Conservation (phyloP, 2,113 vertebrate species). For the Aldabrachelys gigantea region DNA sequence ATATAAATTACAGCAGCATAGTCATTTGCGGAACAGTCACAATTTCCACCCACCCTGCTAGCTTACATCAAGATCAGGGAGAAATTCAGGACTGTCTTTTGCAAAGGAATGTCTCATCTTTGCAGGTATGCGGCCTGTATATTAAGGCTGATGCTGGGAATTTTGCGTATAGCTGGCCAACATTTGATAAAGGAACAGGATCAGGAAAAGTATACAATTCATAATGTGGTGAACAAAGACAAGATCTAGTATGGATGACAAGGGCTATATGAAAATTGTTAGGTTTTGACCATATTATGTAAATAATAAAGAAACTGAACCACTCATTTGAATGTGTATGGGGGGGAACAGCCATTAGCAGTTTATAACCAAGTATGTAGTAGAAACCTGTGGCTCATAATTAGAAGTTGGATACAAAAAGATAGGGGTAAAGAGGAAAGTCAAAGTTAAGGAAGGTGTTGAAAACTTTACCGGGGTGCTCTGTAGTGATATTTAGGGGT, state of each 20-base stretch:
- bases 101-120: accelerated
- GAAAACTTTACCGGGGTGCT: neutral
- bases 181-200: neutral
- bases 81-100: neutral
- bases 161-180: neutral
- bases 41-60: neutral
- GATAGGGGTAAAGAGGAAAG: neutral
- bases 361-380: neutral
- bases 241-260: neutral
- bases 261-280: neutral
- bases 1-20: neutral
- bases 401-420: neutral
- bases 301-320: neutral
- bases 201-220: neutral
- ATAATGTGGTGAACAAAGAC: neutral
- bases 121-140: neutral
- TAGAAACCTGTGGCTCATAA: neutral
- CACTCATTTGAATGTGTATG: neutral
- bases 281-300: neutral
- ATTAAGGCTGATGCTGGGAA: neutral
- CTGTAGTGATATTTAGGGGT: accelerated
- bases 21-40: neutral
- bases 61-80: neutral
- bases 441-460: accelerated
- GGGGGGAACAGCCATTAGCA: neutral